These are phyloP conservation scores for Limnephilus marmoratus DNA, from an alignment of 2,888 invertebrate genomes.

Conservation along the genomic window DNA sequence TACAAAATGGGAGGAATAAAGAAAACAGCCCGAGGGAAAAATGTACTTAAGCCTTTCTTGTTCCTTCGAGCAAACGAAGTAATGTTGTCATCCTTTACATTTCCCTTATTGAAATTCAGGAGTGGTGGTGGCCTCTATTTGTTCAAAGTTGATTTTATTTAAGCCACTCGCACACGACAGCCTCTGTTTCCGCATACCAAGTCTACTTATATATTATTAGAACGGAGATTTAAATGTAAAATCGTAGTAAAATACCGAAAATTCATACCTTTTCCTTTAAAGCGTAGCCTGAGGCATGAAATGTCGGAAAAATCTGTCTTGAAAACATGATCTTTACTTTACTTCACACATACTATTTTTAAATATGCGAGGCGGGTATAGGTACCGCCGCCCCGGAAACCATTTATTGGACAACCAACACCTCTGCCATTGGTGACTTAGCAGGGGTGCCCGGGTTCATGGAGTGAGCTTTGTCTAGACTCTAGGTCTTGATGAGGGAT, in stretches of 20 bases:
- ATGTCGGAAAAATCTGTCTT: too few relatives aligned
- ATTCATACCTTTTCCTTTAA: background rate
- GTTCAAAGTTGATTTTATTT: slow-evolving; percentile 2
- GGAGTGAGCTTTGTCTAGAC: too few relatives aligned
- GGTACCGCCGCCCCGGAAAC: too few relatives aligned
- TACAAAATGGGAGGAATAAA: background rate
- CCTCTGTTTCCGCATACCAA: background rate
- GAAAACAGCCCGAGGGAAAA: background rate
- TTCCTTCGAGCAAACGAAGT: background rate
- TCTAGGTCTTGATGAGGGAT: too few relatives aligned
- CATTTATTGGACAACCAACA: too few relatives aligned
- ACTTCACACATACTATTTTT: too few relatives aligned
- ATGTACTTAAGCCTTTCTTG: background rate
- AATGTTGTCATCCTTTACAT: background rate
- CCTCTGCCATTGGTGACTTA: too few relatives aligned
- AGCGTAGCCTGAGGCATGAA: too few relatives aligned
- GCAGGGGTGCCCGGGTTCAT: too few relatives aligned
- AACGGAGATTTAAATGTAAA: background rate
- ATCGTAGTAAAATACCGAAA: background rate
- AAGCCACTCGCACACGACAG: background rate
- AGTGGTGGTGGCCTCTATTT: background rate
- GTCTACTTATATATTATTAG: background rate
- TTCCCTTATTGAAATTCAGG: background rate
- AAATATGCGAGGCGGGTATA: too few relatives aligned
- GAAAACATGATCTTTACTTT: too few relatives aligned